These are phyloP conservation scores for Typhlichthys subterraneus DNA, from an alignment of 2,797 vertebrate genomes.

Conservation along the genomic window DNA sequence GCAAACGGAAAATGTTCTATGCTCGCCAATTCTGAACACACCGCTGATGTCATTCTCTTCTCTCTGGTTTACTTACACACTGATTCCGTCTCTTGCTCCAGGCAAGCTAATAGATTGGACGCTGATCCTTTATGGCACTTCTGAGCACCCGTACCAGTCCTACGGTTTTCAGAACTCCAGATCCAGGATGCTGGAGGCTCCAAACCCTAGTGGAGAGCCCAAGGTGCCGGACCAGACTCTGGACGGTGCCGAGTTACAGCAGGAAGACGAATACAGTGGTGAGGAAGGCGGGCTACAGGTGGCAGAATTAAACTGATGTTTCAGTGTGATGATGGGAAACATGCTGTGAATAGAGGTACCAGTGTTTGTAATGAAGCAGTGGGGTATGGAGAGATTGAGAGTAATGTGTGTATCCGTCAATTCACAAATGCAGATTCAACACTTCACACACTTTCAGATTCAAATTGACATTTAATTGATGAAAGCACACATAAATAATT, in stretches of 20 bases:
- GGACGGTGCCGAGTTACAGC: constrained; percentile 71
- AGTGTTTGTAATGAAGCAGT: not conserved
- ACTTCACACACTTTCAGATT: no score
- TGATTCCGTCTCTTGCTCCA: constrained; percentile 44
- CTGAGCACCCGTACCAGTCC: constrained; percentile 77
- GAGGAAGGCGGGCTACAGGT: constrained; percentile 11
- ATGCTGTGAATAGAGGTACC: not conserved
- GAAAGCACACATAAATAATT: no score
- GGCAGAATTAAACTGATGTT: no score
- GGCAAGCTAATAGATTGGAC: constrained; percentile 92
- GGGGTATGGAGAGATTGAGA: no score
- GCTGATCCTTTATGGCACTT: constrained; percentile 85
- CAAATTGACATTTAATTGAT: no score
- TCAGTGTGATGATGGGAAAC: no score
- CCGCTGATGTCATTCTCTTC: not conserved
- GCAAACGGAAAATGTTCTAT: no score
- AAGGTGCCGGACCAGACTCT: constrained; percentile 30
- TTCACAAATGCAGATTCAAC: no score
- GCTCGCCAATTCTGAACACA: no score
- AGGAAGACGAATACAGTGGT: constrained; percentile 88
- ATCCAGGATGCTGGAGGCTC: constrained; percentile 72
- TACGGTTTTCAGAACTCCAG: constrained; percentile 59
- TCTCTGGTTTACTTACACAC: not conserved
- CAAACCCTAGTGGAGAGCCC: constrained; percentile 53
- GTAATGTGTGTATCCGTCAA: no score